These are phyloP conservation scores for Macrostomum lignano DNA, from an alignment of 1,140 invertebrate genomes.

Conservation along the genomic window DNA sequence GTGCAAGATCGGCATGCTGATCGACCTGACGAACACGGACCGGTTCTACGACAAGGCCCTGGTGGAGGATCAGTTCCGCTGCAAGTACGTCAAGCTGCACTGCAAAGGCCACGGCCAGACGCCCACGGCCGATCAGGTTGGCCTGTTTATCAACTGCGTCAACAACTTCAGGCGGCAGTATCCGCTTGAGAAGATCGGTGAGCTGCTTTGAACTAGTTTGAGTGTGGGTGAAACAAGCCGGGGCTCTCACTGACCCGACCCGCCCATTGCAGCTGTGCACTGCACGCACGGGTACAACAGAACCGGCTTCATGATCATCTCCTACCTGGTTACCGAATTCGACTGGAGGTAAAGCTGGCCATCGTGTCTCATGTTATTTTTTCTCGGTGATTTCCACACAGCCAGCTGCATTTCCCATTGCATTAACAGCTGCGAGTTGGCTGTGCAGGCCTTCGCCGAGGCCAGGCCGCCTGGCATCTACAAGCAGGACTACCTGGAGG, in stretches of 20 bases:
- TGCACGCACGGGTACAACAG: constrained; percentile 97
- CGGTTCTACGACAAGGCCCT: constrained; percentile 58
- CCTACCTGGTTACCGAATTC: constrained; percentile 54
- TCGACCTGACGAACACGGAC: constrained; percentile 74
- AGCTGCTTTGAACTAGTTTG: constrained; percentile 5
- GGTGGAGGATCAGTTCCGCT: constrained; percentile 38
- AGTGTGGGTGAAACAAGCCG: too few species aligned
- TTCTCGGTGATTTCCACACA: constrained; percentile 15
- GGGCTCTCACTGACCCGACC: neutral
- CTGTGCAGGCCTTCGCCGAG: constrained; percentile 42
- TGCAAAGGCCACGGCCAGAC: constrained; percentile 17
- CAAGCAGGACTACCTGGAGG: constrained; percentile 37
- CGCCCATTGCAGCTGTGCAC: constrained; percentile 42
- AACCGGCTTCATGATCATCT: constrained; percentile 65
- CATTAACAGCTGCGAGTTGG: constrained; percentile 41
- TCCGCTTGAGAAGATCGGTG: constrained; percentile 46
- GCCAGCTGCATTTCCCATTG: neutral
- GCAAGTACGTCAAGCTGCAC: constrained; percentile 1
- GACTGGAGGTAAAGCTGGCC: constrained; percentile 22
- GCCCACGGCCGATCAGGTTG: constrained; percentile 40
- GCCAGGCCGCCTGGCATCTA: constrained; percentile 38
- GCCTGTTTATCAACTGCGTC: constrained; percentile 45
- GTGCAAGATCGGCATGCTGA: constrained; percentile 61
- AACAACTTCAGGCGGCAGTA: constrained; percentile 43
- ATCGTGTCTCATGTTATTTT: neutral